Evolutionary conservation across 1,140 invertebrate species (phyloP), one percentile per base, ranked within the genome.

Genomic region (Orchestia grillus): DNA sequence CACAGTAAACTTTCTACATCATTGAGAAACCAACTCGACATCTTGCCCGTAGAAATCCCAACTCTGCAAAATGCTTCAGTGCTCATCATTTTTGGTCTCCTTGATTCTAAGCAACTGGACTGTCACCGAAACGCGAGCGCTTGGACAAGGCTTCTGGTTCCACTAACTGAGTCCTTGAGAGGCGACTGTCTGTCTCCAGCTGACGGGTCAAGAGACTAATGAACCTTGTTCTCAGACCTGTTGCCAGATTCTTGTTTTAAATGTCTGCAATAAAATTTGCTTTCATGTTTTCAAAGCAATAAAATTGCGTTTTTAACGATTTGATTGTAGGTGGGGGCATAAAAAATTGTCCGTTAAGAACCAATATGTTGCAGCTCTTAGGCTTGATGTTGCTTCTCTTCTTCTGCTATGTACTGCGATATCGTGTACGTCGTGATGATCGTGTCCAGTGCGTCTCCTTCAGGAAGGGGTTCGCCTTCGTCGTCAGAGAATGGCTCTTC

Each of bases 361-460:
- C 16, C 16, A 19, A 77, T 40, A 77, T 19, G 44, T 28, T 42
- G 19, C 41, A 23, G 11, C 36, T 42, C 44, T 43, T 41, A 91
- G 41, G 6, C 88, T 41, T 91, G 88, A 11, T 94, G 92, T 47
- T 94, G 92, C 43, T 47, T 94, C 44, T 94, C 92, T 45, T 94
- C 92, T 47, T 94, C 92, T 15, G 92, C 92, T 19, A 94, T 94
- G 44, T 94, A 94, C 92, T 94, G 92, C 8, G 92, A 94, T 45
- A 94, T 94, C 44, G 92, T 94, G 44, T 94, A 94, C 43, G 92
- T 94, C 44, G 92, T 94, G 92, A 94, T 94, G 44, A 94, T 47
- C 43, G 92, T 45, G 92, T 94, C 92, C 19, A 94, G 44, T 47
- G 40, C 44, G 0, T 94, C 92, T 94, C 92, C 92, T 45, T 94